phyloP scores from a whole-genome alignment of 2,113 vertebrate genomes.

The Nothoprocta perdicaria region DNA sequence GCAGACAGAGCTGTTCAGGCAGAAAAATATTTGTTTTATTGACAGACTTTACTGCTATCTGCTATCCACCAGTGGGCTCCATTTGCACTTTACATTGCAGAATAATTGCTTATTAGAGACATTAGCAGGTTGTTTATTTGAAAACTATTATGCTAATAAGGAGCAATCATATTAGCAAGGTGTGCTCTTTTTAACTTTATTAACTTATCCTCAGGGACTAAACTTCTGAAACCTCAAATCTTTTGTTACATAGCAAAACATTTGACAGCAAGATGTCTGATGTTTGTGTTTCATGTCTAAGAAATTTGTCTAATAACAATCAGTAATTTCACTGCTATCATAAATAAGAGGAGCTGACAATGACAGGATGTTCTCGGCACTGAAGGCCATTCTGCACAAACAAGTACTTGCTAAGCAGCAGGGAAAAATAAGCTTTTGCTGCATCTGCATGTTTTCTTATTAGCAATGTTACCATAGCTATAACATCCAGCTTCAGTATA shows the following conservation, averaged over 20 bases:
- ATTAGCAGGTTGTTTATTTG: constrained; percentile 64
- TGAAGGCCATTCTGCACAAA: constrained; percentile 21
- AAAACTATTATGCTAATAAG: constrained; percentile 74
- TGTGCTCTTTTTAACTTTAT: constrained; percentile 56
- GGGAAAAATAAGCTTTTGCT: constrained; percentile 32
- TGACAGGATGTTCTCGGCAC: background rate
- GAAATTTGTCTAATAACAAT: constrained; percentile 33
- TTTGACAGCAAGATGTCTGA: constrained; percentile 20
- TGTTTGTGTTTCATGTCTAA: constrained; percentile 2
- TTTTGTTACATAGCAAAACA: background rate
- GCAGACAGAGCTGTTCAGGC: constrained; percentile 7
- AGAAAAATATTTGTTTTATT: constrained; percentile 62
- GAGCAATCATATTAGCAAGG: constrained; percentile 56
- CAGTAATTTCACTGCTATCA: constrained; percentile 15
- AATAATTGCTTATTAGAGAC: constrained; percentile 73
- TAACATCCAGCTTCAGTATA: constrained; percentile 14
- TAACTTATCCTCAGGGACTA: constrained; percentile 43
- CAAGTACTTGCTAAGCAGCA: constrained; percentile 38
- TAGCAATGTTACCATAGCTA: constrained; percentile 28
- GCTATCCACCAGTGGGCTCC: constrained; percentile 59
- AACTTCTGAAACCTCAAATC: constrained; percentile 27
- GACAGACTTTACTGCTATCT: constrained; percentile 68
- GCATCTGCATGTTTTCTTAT: constrained; percentile 34
- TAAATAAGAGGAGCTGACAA: constrained; percentile 40
- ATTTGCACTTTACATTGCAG: constrained; percentile 52